Evolutionary conservation across 2,888 invertebrate species (phyloP).

Genomic region (Cybosia mesomella): DNA sequence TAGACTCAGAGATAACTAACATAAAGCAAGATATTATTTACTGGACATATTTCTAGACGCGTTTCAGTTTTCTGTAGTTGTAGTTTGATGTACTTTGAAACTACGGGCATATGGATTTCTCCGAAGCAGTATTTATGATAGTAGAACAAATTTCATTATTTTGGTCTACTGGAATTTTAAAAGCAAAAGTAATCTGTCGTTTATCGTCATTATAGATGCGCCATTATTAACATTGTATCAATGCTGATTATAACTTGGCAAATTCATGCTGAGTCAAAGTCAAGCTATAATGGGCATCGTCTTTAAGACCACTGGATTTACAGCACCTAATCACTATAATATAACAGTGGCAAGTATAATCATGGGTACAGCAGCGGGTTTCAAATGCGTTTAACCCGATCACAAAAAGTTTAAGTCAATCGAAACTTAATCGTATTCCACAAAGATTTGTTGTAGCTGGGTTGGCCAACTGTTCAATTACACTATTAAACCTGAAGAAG

Average conservation of each 20-base stretch:
- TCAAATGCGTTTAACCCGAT: not conserved
- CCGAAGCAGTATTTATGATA: too few relatives aligned
- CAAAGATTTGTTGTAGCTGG: too few relatives aligned
- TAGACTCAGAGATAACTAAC: slow-evolving; percentile 76
- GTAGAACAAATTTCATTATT: slow-evolving; percentile 50
- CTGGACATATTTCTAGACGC: slow-evolving; percentile 72
- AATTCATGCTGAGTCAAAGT: too few relatives aligned
- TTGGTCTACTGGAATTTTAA: not conserved
- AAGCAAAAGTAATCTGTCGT: not conserved
- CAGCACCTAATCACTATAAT: not conserved
- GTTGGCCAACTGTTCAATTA: too few relatives aligned
- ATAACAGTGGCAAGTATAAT: not conserved
- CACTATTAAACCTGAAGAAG: too few relatives aligned
- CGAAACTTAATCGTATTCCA: too few relatives aligned
- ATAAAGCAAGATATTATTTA: slow-evolving; percentile 75
- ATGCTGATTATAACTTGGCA: not conserved
- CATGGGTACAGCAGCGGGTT: not conserved
- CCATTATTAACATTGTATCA: not conserved
- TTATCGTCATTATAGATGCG: not conserved
- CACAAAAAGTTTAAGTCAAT: not conserved
- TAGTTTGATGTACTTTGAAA: slow-evolving; percentile 61
- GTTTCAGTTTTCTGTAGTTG: slow-evolving; percentile 68
- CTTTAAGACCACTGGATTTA: not conserved
- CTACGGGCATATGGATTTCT: too few relatives aligned
- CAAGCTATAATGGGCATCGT: not conserved